These are phyloP conservation scores for Drosophila tanythrix DNA, from an alignment of 2,888 invertebrate species.

Conservation along the genomic window DNA sequence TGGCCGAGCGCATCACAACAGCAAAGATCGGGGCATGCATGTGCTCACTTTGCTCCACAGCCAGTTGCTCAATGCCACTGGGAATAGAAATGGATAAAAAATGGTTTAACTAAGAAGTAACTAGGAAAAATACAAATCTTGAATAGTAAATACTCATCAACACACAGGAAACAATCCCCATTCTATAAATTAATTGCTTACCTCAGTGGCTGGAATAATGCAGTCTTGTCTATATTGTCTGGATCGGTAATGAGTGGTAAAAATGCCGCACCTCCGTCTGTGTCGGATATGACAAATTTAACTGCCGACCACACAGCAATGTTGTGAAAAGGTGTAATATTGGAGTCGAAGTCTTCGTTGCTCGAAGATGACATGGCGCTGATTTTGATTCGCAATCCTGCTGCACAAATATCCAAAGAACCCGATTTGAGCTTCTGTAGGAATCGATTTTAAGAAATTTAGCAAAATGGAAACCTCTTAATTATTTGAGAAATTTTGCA, in stretches of 20 bases:
- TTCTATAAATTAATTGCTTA: conserved; percentile 42
- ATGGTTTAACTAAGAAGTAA: not conserved
- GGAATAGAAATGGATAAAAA: not conserved
- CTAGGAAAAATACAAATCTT: not conserved
- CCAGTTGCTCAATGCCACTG: conserved; percentile 83
- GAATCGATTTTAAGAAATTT: not conserved
- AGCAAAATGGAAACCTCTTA: not conserved
- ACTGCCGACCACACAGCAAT: conserved; percentile 97
- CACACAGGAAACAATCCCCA: not conserved
- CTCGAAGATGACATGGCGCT: conserved; percentile 58
- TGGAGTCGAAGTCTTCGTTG: conserved; percentile 63
- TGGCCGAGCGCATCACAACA: conserved; percentile 93
- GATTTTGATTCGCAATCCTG: conserved; percentile 90
- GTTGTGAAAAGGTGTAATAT: conserved; percentile 93
- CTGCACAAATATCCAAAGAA: conserved; percentile 83
- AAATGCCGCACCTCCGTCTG: conserved; percentile 89
- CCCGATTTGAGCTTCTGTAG: conserved; percentile 81
- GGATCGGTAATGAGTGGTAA: conserved; percentile 93
- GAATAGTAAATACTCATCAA: not conserved
- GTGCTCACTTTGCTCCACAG: conserved; percentile 86
- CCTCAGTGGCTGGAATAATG: conserved; percentile 87
- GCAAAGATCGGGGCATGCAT: conserved; percentile 94
- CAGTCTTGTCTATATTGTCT: conserved; percentile 90
- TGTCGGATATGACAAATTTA: conserved; percentile 90
- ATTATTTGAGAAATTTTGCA: conserved; percentile 46